Percentiles rank a stretch among this genome's conserved stretches.
Evolutionary conservation across 2,888 invertebrate genomes (phyloP).

Genomic region (Spatulosminthurus flaviceps): DNA sequence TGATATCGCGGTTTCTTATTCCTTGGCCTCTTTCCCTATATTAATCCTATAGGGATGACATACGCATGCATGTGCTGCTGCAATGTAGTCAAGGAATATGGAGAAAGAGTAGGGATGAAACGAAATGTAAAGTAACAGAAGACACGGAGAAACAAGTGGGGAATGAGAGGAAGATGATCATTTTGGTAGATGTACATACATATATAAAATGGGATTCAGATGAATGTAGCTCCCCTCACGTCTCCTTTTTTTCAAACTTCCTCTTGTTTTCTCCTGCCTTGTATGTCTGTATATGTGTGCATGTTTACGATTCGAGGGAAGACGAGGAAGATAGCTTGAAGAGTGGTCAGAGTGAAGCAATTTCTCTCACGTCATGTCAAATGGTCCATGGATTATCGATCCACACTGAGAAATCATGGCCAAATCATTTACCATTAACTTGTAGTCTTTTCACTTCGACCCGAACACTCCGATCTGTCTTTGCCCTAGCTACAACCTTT

Average conservation of each 20-base stretch:
- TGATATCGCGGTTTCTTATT: no score
- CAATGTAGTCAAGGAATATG: not conserved
- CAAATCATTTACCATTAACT: constrained; percentile 49
- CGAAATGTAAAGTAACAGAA: not conserved
- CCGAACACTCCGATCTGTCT: constrained; percentile 12
- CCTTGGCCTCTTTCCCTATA: not conserved
- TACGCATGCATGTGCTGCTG: no score
- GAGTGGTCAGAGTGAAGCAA: constrained; percentile 47
- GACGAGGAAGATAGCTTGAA: constrained; percentile 12
- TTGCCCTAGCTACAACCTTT: not conserved
- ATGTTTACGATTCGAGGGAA: not conserved
- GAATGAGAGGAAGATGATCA: not conserved
- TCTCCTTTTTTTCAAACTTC: no score
- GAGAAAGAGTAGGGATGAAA: not conserved
- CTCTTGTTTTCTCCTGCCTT: no score
- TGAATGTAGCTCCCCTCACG: not conserved
- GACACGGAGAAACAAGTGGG: not conserved
- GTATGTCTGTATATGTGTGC: not conserved
- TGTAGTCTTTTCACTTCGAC: constrained; percentile 26
- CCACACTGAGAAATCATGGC: constrained; percentile 44
- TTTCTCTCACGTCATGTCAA: constrained; percentile 57
- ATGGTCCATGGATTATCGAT: constrained; percentile 51
- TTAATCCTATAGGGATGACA: not conserved
- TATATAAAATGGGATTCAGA: not conserved
- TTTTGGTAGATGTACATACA: not conserved